Conservation (phyloP, 2,888 invertebrate species). For the Leucania comma region DNA sequence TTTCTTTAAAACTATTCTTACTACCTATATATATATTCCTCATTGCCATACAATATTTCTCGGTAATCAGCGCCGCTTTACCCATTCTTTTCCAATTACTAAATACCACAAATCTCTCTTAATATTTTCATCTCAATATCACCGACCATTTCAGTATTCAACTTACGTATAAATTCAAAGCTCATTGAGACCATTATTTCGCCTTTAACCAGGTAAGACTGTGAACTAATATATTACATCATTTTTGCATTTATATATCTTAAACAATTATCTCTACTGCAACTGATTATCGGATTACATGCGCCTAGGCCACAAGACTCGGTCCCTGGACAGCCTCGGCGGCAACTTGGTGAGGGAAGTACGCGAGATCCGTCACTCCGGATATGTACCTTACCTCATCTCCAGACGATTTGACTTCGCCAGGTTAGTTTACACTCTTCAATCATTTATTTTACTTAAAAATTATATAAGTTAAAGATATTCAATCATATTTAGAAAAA, state of each 20-base stretch:
- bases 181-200: neutral
- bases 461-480: neutral
- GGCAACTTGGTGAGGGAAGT: slow-evolving; percentile 83
- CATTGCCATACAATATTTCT: neutral
- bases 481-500: too few relatives aligned
- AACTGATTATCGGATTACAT: slow-evolving; percentile 35
- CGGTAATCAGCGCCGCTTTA: neutral
- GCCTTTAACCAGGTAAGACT: slow-evolving; percentile 56
- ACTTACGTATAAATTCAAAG: neutral
- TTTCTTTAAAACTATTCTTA: neutral
- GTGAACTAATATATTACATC: slow-evolving; percentile 11
- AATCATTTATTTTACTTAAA: neutral
- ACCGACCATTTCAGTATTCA: neutral
- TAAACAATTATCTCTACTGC: slow-evolving; percentile 6
- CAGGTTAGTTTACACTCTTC: slow-evolving; percentile 69
- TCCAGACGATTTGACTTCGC: slow-evolving; percentile 74
- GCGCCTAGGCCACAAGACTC: slow-evolving; percentile 83
- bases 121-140: neutral
- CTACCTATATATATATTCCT: neutral
- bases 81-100: neutral
- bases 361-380: slow-evolving; percentile 80
- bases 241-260: too few relatives aligned
- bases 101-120: neutral
- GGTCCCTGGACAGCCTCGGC: slow-evolving; percentile 80
- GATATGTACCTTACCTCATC: slow-evolving; percentile 71